Conservation (phyloP, 2,888 invertebrate species). For the Cephus spinipes region DNA sequence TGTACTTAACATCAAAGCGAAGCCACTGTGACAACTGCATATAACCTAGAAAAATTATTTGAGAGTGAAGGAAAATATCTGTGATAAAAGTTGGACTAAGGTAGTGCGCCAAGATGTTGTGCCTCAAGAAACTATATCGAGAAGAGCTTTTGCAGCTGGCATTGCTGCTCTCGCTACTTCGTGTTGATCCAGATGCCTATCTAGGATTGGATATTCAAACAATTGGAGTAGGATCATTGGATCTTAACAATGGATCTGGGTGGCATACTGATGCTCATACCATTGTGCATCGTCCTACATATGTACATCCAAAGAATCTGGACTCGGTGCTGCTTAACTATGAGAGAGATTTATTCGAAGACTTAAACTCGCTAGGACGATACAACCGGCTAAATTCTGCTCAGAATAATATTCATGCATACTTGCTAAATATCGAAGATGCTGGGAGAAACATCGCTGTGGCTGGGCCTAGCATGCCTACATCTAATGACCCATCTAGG, state of each 20-base stretch:
- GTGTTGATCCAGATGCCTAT: constrained; percentile 80
- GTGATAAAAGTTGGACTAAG: constrained; percentile 11
- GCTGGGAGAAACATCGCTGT: constrained; percentile 45
- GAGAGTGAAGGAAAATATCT: background rate
- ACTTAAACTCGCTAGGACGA: constrained; percentile 78
- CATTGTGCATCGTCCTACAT: constrained; percentile 71
- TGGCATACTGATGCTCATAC: constrained; percentile 74
- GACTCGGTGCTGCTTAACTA: constrained; percentile 79
- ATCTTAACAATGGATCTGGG: constrained; percentile 77
- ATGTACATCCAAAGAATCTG: constrained; percentile 78
- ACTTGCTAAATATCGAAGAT: constrained; percentile 73
- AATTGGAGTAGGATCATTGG: constrained; percentile 66
- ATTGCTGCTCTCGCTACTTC: constrained; percentile 82
- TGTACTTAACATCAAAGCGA: constrained; percentile 42
- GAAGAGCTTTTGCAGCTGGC: constrained; percentile 86
- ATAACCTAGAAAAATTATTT: background rate
- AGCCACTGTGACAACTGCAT: constrained; percentile 39
- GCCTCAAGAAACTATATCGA: constrained; percentile 84
- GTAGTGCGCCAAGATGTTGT: constrained; percentile 73
- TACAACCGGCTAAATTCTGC: constrained; percentile 69
- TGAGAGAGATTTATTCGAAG: constrained; percentile 79
- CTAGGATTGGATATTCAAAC: constrained; percentile 72
- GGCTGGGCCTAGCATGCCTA: constrained; percentile 47
- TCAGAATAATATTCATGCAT: constrained; percentile 72
- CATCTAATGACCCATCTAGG: constrained; percentile 41